These are phyloP conservation scores for Venturia canescens DNA, from an alignment of 1,140 invertebrate species.

Conservation along the genomic window DNA sequence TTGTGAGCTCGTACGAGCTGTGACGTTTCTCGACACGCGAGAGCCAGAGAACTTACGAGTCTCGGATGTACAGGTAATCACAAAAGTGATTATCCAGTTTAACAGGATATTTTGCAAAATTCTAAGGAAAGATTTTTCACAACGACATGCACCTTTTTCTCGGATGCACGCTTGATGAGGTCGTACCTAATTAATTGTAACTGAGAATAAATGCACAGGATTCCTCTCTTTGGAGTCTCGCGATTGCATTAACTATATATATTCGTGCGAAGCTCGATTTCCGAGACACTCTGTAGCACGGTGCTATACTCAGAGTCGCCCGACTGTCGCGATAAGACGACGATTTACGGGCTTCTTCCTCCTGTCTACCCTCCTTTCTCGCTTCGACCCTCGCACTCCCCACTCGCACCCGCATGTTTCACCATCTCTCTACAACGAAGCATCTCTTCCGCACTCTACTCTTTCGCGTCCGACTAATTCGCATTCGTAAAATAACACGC, in stretches of 20 bases:
- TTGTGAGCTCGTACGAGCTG: not conserved
- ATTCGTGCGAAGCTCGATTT: no score
- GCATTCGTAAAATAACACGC: slow-evolving; percentile 33
- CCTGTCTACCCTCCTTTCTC: slow-evolving; percentile 31
- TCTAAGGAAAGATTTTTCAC: no score
- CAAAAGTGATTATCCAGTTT: no score
- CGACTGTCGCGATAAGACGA: slow-evolving; percentile 44
- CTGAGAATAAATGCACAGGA: no score
- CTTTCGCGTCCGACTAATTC: slow-evolving; percentile 37
- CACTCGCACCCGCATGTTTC: slow-evolving; percentile 5
- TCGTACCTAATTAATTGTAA: no score
- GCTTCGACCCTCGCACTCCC: not conserved
- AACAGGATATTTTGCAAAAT: no score
- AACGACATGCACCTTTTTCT: not conserved
- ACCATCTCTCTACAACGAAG: slow-evolving; percentile 11
- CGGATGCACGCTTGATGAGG: not conserved
- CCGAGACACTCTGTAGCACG: not conserved
- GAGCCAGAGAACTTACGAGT: not conserved
- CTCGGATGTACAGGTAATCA: not conserved
- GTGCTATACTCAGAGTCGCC: slow-evolving; percentile 43
- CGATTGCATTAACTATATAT: no score
- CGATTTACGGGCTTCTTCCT: slow-evolving; percentile 41
- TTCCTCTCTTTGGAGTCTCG: no score
- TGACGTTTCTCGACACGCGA: slow-evolving; percentile 13
- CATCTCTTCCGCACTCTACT: slow-evolving; percentile 31